These are phyloP conservation scores for Thymelicus acteon DNA, from an alignment of 2,888 invertebrate species.

Conservation along the genomic window DNA sequence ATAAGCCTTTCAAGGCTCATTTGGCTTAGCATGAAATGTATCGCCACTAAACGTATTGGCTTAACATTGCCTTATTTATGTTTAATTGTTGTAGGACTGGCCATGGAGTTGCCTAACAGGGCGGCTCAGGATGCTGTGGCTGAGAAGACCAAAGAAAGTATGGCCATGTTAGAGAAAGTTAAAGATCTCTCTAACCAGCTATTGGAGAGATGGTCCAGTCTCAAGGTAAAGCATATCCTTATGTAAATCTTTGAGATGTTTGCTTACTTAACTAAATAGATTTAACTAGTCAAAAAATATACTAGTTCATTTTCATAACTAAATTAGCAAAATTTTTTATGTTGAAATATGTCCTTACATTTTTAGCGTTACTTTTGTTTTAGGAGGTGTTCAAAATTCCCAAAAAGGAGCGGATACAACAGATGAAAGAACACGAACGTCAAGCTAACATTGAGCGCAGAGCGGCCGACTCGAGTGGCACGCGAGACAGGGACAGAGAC, in stretches of 20 bases:
- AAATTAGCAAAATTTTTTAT: too few species aligned
- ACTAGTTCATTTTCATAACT: too few species aligned
- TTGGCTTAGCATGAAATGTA: too few species aligned
- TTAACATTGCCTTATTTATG: background rate
- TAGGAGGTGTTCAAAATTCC: conserved; percentile 93
- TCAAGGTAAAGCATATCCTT: conserved; percentile 73
- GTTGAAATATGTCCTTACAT: too few species aligned
- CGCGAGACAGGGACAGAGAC: conserved; percentile 66
- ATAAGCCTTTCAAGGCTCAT: too few species aligned
- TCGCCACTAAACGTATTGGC: too few species aligned
- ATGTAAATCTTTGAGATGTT: too few species aligned
- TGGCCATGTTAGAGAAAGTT: conserved; percentile 76
- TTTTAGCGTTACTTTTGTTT: conserved; percentile 36
- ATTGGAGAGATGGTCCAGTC: conserved; percentile 89
- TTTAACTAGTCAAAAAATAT: too few species aligned
- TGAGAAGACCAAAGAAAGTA: conserved; percentile 66
- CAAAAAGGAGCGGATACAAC: conserved; percentile 96
- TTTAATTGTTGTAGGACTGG: conserved; percentile 59
- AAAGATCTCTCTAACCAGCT: conserved; percentile 86
- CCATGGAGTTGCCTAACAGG: conserved; percentile 64
- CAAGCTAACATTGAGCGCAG: conserved; percentile 89
- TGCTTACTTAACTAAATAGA: too few species aligned
- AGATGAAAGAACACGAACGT: conserved; percentile 97
- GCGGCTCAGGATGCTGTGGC: conserved; percentile 52
- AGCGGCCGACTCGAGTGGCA: conserved; percentile 76